Base-by-base conservation (phyloP, 2,797 vertebrate species). In the Hirundo rustica region DNA sequence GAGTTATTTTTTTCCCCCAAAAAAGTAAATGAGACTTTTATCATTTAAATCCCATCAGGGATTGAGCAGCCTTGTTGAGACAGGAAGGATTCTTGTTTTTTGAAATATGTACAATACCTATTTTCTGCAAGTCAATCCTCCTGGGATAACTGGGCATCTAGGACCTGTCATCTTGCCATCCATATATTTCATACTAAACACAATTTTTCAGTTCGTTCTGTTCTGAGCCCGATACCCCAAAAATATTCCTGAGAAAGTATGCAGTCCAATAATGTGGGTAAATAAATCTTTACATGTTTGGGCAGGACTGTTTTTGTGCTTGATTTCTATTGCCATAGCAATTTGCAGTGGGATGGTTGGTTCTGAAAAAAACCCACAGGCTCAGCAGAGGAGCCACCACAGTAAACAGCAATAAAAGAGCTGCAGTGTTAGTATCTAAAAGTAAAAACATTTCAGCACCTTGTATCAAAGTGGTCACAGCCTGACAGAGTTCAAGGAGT, bases 201-300 rank as follows among this genome's bases (percentile, higher is more conserved):
- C 18, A n/a, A 10, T 5, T 38, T 85, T 91, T 53, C 50, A 42
- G 57, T 85, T 89, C 16, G 2, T 91, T 85, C 74, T 80, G 78
- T 89, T 77, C 68, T 23, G 61, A 65, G 38, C 38, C 61, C 3
- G n/a, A 87, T 47, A 54, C 14, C 60, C 60, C 16, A 13, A 85
- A 95, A 94, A 91, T 82, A 89, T 74, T 92, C 48, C 74, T 75
- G 90, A 94, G 93, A 82, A 91, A 95, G 64, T 79, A 90, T 70
- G 73, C 76, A 30, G 60, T 12, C n/a, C 29, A 81, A 45, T 42
- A 47, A 55, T 51, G 80, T 72, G 76, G 53, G 21, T 80, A 94
- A 94, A 92, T 65, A 95, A 94, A 89, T 18, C 53, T 50, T 82
- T 19, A 67, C 20, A 23, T 73, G 55, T 57, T 93, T 87, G 92